Conservation (phyloP, 1,140 invertebrate species). For the Trichonephila clavata region DNA sequence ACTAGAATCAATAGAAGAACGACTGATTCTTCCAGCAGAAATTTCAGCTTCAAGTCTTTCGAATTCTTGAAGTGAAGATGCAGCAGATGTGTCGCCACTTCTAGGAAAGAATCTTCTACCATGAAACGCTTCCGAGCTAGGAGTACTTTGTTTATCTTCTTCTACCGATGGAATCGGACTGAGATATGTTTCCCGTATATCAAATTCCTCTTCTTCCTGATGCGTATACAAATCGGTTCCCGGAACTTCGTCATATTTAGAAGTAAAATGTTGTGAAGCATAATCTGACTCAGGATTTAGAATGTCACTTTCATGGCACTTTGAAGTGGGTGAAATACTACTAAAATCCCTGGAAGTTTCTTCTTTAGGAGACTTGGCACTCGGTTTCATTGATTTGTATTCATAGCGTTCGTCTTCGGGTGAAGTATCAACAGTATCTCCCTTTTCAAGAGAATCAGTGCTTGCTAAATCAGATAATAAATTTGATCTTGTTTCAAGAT, state of each 20-base stretch:
- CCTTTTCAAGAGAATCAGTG: conserved; percentile 68
- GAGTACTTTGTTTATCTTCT: conserved; percentile 85
- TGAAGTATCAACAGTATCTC: conserved; percentile 73
- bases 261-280: conserved; percentile 6
- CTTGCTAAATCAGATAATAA: conserved; percentile 47
- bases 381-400: conserved; percentile 25
- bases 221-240: conserved; percentile 81
- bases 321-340: not conserved
- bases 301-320: conserved; percentile 46
- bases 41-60: conserved; percentile 82
- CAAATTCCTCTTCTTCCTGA: conserved; percentile 84
- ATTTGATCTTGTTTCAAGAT: conserved; percentile 38
- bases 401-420: conserved; percentile 77
- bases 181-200: conserved; percentile 64
- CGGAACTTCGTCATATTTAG: conserved; percentile 72
- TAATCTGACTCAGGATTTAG: conserved; percentile 73
- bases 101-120: conserved; percentile 67
- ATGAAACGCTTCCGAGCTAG: conserved; percentile 59
- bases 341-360: not conserved
- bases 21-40: conserved; percentile 64
- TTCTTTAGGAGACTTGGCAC: not conserved
- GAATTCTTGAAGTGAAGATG: conserved; percentile 82
- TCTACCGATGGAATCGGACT: conserved; percentile 80
- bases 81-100: conserved; percentile 77
- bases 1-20: conserved; percentile 76